phyloP scores from a whole-genome alignment of 2,113 vertebrate species.

The Theropithecus gelada region DNA sequence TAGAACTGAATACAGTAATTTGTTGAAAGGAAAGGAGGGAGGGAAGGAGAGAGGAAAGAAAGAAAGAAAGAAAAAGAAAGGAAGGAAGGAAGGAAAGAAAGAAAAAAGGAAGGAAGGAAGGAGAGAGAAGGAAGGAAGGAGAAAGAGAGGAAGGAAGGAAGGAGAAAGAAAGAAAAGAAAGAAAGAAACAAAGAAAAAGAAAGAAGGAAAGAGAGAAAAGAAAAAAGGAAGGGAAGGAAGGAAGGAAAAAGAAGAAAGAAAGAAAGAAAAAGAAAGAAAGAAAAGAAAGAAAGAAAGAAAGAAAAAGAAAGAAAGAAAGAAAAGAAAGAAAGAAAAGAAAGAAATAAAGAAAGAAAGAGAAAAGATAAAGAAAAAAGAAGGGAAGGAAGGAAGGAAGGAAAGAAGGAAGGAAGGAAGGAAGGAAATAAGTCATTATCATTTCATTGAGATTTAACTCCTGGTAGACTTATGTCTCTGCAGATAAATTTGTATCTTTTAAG shows the following conservation, averaged over 20 bases:
- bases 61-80: background rate
- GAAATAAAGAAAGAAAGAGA: no score
- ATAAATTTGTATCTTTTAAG: background rate
- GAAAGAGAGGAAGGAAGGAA: no score
- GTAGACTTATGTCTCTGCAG: background rate
- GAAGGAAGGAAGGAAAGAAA: no score
- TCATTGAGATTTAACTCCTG: background rate
- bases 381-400: accelerated
- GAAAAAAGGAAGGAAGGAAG: accelerated
- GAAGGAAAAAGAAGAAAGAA: accelerated
- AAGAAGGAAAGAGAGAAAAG: accelerated
- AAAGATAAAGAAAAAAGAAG: no score
- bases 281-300: no score
- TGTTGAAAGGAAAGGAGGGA: background rate
- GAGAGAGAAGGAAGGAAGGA: no score
- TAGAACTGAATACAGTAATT: background rate
- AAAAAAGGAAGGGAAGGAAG: no score
- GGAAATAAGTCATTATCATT: background rate
- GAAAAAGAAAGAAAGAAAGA: no score
- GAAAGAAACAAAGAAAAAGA: no score
- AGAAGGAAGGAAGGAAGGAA: accelerated
- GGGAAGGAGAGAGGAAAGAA: accelerated
- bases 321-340: no score
- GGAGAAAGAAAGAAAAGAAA: accelerated
- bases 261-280: no score